Evolutionary conservation across 2,888 invertebrate species (phyloP), one percentile per base, ranked within the genome.

Genomic region (Ormyrus thymus): DNA sequence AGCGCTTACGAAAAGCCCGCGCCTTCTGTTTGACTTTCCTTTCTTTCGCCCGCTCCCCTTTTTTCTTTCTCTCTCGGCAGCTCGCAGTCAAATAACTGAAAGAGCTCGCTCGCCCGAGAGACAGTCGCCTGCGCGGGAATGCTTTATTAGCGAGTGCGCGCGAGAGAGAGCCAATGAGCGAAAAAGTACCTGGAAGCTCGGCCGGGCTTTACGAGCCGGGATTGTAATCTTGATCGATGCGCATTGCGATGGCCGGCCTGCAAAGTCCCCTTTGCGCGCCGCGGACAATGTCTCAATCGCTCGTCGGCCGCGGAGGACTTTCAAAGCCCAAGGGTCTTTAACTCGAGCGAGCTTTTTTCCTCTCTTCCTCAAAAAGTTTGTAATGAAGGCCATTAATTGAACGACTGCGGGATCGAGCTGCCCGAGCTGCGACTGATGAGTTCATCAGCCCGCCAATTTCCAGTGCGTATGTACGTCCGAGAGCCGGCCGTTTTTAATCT

Each of bases 1-100:
- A 7, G 50, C 45, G 85, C 84, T 86, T 84, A 85, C 87, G 85
- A 87, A 87, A 86, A 86, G 81, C 15, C 55, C 62, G 64, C 61
- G 10, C 56, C 53, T 11, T 73, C 55, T 61, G 58, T 77, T 29
- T 71, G 72, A 56, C 48, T 58, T 76, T 58, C 29, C 29, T 29
- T 29, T 29, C 29, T 29, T 29, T 29, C 29, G 29, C 29, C 50
- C 45, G 13, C 51, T 13, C 65, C 29, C 75, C 55, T 61, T 61
- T 77, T 29, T 71, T 75, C 53, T 51, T 58, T 50, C 45, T 13
- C 51, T 13, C 65, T 65, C 50, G 9, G 29, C 48, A 6, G 46
- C 56, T 58, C 50, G 29, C 29, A 29, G 29, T 29, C 29, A 29
- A 29, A 29, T 29, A 29, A 29, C 29, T 29, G 29, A 29, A 29